These are phyloP conservation scores for Acestrorhynchus altus DNA, from an alignment of 2,797 vertebrate species.

Conservation along the genomic window DNA sequence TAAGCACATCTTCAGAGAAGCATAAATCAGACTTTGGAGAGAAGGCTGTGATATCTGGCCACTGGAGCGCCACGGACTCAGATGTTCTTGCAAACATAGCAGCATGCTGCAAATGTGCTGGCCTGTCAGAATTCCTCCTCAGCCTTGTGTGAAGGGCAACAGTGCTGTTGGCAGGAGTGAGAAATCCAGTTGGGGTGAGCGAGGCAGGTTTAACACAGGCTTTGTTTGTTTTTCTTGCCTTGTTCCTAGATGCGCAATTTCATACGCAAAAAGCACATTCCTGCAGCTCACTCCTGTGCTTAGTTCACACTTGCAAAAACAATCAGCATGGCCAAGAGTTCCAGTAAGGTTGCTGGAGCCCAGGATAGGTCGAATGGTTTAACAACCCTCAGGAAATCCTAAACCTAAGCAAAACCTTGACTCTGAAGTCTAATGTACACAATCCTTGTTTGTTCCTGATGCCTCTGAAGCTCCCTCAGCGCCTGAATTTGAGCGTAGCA, in stretches of 20 bases:
- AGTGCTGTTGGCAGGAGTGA: slow-evolving; percentile 39
- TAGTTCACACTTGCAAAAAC: slow-evolving; percentile 56
- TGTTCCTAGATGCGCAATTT: slow-evolving; percentile 49
- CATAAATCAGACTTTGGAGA: slow-evolving; percentile 10
- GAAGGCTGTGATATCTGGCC: slow-evolving; percentile 15
- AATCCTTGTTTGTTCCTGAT: slow-evolving; percentile 33
- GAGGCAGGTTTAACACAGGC: slow-evolving; percentile 28
- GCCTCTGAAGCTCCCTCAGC: slow-evolving; percentile 14
- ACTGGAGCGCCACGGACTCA: slow-evolving; percentile 29
- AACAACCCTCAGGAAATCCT: slow-evolving; percentile 51
- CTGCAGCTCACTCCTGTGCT: slow-evolving; percentile 39
- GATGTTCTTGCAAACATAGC: slow-evolving; percentile 54
- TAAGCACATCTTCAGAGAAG: neutral
- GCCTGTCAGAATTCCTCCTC: slow-evolving; percentile 51
- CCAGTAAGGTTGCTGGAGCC: slow-evolving; percentile 44
- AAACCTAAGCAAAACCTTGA: slow-evolving; percentile 55
- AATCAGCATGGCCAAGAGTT: slow-evolving; percentile 49
- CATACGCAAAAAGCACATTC: slow-evolving; percentile 52
- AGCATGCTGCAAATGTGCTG: slow-evolving; percentile 48
- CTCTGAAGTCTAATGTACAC: slow-evolving; percentile 38
- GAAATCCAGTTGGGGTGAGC: slow-evolving; percentile 38
- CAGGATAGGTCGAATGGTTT: slow-evolving; percentile 42
- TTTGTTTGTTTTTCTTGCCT: slow-evolving; percentile 57
- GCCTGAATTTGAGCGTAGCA: neutral
- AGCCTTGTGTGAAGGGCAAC: slow-evolving; percentile 49